Percentiles rank a stretch among this genome's conserved stretches.
Conservation (phyloP, 2,113 vertebrate genomes). For the Pyrgilauda ruficollis region DNA sequence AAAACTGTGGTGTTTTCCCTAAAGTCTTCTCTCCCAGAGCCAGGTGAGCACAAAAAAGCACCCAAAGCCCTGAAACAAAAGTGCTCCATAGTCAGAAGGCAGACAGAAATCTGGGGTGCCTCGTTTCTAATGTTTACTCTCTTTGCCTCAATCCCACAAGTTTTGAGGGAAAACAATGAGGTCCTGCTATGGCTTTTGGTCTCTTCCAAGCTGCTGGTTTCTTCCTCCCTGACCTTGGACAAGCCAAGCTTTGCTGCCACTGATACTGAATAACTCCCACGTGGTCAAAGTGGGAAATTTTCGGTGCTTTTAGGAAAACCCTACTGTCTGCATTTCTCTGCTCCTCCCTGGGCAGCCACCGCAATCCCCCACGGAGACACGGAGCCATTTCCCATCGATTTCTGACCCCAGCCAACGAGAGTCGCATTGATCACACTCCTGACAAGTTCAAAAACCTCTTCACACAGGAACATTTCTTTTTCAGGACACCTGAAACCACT, state of each 20-base stretch:
- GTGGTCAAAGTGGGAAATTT: neutral
- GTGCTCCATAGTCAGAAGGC: neutral
- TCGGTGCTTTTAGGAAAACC: neutral
- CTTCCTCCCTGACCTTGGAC: neutral
- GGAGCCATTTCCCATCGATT: neutral
- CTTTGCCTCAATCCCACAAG: neutral
- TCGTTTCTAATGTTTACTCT: neutral
- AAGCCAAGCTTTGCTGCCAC: neutral
- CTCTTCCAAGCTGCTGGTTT: neutral
- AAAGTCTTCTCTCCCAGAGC: neutral
- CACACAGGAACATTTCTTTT: neutral
- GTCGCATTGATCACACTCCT: neutral
- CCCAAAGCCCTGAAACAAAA: neutral
- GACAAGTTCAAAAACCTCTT: neutral
- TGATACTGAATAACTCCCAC: neutral
- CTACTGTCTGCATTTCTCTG: neutral
- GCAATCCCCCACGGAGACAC: neutral
- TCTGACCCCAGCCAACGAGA: neutral
- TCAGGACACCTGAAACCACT: neutral
- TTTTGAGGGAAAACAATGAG: neutral
- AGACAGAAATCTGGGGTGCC: neutral
- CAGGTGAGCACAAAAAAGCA: neutral
- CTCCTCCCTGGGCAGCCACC: neutral
- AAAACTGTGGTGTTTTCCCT: neutral
- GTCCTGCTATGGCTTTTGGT: neutral